Evolutionary conservation across 2,113 vertebrate species (phyloP).

Genomic region (Talpa occidentalis): DNA sequence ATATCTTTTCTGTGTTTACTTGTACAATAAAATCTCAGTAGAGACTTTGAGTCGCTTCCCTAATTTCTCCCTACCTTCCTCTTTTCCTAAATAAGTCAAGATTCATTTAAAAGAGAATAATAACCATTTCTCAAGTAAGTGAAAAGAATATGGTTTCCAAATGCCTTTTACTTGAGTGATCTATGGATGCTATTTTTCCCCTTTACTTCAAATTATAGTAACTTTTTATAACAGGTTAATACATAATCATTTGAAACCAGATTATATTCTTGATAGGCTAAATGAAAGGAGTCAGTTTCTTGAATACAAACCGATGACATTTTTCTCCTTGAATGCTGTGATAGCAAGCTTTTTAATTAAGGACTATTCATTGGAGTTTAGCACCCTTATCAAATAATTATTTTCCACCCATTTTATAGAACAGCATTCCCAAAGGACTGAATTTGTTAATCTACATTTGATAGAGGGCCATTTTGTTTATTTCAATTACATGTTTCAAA

Average conservation of each 20-base stretch:
- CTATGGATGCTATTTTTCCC: not conserved
- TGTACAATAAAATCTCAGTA: not conserved
- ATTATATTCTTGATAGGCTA: constrained; percentile 32
- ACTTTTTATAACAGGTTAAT: not conserved
- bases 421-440: not conserved
- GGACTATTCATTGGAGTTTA: constrained; percentile 21
- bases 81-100: constrained; percentile 26
- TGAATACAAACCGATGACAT: constrained; percentile 29
- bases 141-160: not conserved
- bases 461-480: constrained; percentile 41
- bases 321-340: constrained; percentile 35
- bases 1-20: constrained; percentile 54
- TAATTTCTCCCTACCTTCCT: not conserved
- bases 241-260: constrained; percentile 5
- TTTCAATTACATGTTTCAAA: not conserved
- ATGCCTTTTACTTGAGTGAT: not conserved
- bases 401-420: constrained; percentile 46
- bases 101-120: constrained; percentile 17
- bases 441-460: constrained; percentile 25
- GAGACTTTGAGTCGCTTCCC: not conserved
- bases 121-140: not conserved
- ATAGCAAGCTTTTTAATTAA: constrained; percentile 49
- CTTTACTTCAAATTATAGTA: not conserved
- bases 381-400: constrained; percentile 66
- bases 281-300: constrained; percentile 53